Conservation (phyloP, 2,888 invertebrate genomes). For the Agrochola macilenta region DNA sequence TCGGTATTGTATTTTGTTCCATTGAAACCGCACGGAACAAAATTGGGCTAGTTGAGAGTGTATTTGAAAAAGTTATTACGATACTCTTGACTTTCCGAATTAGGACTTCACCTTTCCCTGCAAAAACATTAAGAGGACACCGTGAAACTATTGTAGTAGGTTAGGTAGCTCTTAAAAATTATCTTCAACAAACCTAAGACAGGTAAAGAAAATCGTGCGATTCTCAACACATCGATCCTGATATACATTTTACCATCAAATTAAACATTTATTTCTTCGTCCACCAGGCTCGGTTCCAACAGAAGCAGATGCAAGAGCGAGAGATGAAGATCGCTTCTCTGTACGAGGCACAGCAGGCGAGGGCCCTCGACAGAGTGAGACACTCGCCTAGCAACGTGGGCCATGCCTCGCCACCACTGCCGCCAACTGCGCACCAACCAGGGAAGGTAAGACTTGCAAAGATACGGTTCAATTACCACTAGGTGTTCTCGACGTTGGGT, state of each 20-base stretch:
- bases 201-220: not conserved
- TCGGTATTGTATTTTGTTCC: not conserved
- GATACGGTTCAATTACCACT: not conserved
- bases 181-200: not conserved
- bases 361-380: slow-evolving; percentile 90
- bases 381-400: slow-evolving; percentile 76
- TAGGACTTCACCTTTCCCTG: not conserved
- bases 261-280: slow-evolving; percentile 32
- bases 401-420: slow-evolving; percentile 61
- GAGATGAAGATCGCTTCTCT: slow-evolving; percentile 93
- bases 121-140: not conserved
- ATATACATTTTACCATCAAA: not conserved
- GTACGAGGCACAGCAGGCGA: slow-evolving; percentile 92
- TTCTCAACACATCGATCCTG: not conserved
- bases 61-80: not conserved
- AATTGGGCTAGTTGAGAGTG: not conserved
- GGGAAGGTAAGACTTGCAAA: slow-evolving; percentile 78
- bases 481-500: not conserved
- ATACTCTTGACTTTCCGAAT: not conserved
- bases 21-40: not conserved
- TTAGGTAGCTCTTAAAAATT: not conserved
- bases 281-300: slow-evolving; percentile 95
- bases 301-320: slow-evolving; percentile 95
- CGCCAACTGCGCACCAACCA: slow-evolving; percentile 75
- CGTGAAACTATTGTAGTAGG: not conserved